These are phyloP conservation scores for Conomelus anceps DNA, from an alignment of 2,888 invertebrate species.

Conservation along the genomic window DNA sequence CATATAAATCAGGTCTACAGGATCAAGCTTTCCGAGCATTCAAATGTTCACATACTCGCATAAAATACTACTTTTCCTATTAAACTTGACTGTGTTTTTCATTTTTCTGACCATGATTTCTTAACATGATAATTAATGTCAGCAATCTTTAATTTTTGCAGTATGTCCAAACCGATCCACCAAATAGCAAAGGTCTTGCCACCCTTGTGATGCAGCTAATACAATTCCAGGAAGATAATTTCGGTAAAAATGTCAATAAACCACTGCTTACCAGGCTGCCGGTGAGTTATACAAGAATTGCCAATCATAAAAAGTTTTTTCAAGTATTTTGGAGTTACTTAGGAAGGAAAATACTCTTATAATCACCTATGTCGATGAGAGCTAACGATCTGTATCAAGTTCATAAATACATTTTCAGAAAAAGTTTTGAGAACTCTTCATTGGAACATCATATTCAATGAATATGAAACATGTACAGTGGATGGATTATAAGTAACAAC, in stretches of 20 bases:
- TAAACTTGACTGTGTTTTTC: too few species aligned
- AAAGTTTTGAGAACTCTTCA: too few species aligned
- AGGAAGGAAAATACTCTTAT: background rate
- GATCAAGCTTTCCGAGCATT: too few species aligned
- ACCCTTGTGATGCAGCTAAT: conserved; percentile 80
- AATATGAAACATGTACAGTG: too few species aligned
- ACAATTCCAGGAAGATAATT: conserved; percentile 93
- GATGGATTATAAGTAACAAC: too few species aligned
- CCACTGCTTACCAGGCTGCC: conserved; percentile 82
- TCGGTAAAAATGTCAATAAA: conserved; percentile 88
- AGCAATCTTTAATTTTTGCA: conserved; percentile 44
- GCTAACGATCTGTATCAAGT: too few species aligned
- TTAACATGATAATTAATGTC: background rate
- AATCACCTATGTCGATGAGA: too few species aligned
- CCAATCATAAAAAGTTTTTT: background rate
- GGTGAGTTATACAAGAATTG: conserved; percentile 48
- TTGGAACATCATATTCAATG: too few species aligned
- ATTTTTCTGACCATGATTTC: background rate
- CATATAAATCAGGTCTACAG: too few species aligned
- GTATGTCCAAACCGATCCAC: conserved; percentile 89
- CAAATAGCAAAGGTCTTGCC: conserved; percentile 86
- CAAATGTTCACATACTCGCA: too few species aligned
- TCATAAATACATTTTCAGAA: too few species aligned
- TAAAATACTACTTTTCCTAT: too few species aligned
- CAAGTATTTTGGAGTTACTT: background rate